These are phyloP conservation scores for Synergus gifuensis DNA, from an alignment of 2,888 invertebrate species.

Conservation along the genomic window DNA sequence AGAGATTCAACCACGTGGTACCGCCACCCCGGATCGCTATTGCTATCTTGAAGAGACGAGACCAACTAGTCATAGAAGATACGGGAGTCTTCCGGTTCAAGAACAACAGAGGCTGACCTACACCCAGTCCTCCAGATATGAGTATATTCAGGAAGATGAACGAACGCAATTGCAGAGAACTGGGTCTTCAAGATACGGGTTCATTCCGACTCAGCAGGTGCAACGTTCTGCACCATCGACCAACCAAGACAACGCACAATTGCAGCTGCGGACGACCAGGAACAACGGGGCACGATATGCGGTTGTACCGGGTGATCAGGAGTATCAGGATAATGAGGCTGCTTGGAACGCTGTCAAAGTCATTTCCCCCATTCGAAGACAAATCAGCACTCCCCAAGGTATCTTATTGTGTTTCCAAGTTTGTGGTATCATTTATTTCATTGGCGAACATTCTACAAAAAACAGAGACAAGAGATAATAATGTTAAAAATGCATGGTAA, in stretches of 20 bases:
- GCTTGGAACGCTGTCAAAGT: constrained; percentile 55
- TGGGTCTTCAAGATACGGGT: constrained; percentile 67
- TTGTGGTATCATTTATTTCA: background rate
- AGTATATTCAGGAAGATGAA: constrained; percentile 69
- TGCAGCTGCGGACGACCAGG: constrained; percentile 60
- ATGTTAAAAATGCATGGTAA: too few species aligned
- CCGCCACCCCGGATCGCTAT: constrained; percentile 60
- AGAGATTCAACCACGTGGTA: constrained; percentile 43
- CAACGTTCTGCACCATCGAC: constrained; percentile 63
- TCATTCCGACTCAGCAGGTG: constrained; percentile 66
- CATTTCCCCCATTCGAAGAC: constrained; percentile 54
- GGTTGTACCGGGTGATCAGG: constrained; percentile 63
- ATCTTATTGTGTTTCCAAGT: background rate
- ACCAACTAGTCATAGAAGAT: constrained; percentile 60
- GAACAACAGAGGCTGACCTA: constrained; percentile 57
- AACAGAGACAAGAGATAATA: too few species aligned
- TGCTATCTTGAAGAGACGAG: constrained; percentile 65
- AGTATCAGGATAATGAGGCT: constrained; percentile 60
- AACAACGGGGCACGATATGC: constrained; percentile 65
- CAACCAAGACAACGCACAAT: constrained; percentile 64
- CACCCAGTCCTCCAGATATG: constrained; percentile 66
- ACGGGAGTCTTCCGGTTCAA: constrained; percentile 66
- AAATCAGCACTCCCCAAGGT: constrained; percentile 68
- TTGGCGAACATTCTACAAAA: too few species aligned
- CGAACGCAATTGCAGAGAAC: constrained; percentile 60